phyloP scores from a whole-genome alignment of 2,888 invertebrate genomes.

The Leptodirus hochenwartii region DNA sequence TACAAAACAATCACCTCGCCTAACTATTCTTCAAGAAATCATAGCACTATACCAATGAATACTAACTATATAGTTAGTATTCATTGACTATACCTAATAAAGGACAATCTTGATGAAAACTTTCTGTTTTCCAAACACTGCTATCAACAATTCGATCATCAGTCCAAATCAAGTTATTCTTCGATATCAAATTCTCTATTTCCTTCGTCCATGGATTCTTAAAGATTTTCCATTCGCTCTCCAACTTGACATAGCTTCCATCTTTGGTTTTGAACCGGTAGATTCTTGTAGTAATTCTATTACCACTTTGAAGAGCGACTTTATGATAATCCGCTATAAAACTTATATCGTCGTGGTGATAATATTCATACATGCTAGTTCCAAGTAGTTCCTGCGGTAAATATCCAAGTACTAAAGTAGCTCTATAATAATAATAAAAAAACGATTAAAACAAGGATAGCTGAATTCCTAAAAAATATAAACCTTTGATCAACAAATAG shows the following conservation, averaged over 20 bases:
- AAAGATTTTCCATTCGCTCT: slow-evolving; percentile 78
- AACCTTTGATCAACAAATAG: slow-evolving; percentile 84
- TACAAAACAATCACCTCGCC: slow-evolving; percentile 14
- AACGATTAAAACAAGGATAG: background rate
- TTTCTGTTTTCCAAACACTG: slow-evolving; percentile 28
- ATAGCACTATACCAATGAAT: background rate
- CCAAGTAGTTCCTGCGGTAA: slow-evolving; percentile 85
- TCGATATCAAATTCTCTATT: slow-evolving; percentile 76
- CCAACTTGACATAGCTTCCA: slow-evolving; percentile 50
- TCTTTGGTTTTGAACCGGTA: slow-evolving; percentile 70
- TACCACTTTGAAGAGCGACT: slow-evolving; percentile 46
- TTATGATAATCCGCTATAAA: slow-evolving; percentile 71
- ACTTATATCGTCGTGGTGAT: slow-evolving; percentile 62
- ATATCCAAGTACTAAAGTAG: slow-evolving; percentile 75
- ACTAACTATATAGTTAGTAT: too few species aligned
- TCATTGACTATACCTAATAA: too few species aligned
- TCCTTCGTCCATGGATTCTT: slow-evolving; percentile 94
- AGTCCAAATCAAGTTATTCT: slow-evolving; percentile 55
- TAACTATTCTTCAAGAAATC: slow-evolving; percentile 8
- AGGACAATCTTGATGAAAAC: slow-evolving; percentile 32
- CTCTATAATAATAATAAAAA: slow-evolving; percentile 36
- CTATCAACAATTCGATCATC: slow-evolving; percentile 32
- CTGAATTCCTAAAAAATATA: slow-evolving; percentile 13
- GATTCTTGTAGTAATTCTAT: slow-evolving; percentile 44
- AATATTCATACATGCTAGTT: slow-evolving; percentile 86